A percentile compares a stretch with the other conserved stretches of the same genome.
These are phyloP conservation scores for Falcunculus frontatus DNA, from an alignment of 2,113 vertebrate genomes.

Conservation along the genomic window DNA sequence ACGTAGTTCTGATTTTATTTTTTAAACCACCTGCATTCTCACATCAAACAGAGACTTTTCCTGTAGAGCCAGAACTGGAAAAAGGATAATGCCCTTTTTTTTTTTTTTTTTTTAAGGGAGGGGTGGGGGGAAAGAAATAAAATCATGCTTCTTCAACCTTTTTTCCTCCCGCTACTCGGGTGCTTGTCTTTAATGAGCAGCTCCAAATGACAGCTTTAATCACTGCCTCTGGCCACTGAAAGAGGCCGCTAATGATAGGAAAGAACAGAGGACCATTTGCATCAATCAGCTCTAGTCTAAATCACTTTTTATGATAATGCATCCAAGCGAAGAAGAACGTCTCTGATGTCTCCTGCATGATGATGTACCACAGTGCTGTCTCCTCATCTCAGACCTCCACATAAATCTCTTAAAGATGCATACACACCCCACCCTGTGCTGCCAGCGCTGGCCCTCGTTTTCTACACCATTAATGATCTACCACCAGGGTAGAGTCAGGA, in stretches of 20 bases:
- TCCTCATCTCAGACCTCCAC: conserved; percentile 76
- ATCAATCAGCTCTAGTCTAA: conserved; percentile 97
- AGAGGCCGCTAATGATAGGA: conserved; percentile 97
- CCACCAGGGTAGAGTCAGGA: conserved; percentile 66
- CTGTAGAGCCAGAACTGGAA: conserved; percentile 42
- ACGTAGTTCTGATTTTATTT: not conserved
- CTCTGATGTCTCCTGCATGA: conserved; percentile 91
- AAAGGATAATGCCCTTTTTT: not conserved
- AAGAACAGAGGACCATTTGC: conserved; percentile 98
- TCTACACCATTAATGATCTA: conserved; percentile 76
- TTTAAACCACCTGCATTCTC: conserved; percentile 45
- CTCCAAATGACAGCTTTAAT: conserved; percentile 99
- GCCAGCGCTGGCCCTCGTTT: conserved; percentile 68
- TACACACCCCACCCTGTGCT: conserved; percentile 61
- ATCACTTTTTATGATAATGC: conserved; percentile 99
- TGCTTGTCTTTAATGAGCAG: conserved; percentile 94
- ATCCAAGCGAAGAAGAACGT: conserved; percentile 87
- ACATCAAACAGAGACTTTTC: conserved; percentile 31
- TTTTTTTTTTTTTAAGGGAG: not conserved
- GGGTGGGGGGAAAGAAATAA: not conserved
- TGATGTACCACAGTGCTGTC: conserved; percentile 81
- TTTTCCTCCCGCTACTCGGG: conserved; percentile 76
- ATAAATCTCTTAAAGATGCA: conserved; percentile 86
- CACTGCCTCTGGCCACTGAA: conserved; percentile 97
- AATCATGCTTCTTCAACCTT: conserved; percentile 67